These are phyloP conservation scores for Podotricha telesiphe DNA, from an alignment of 2,888 invertebrate genomes.

Conservation along the genomic window DNA sequence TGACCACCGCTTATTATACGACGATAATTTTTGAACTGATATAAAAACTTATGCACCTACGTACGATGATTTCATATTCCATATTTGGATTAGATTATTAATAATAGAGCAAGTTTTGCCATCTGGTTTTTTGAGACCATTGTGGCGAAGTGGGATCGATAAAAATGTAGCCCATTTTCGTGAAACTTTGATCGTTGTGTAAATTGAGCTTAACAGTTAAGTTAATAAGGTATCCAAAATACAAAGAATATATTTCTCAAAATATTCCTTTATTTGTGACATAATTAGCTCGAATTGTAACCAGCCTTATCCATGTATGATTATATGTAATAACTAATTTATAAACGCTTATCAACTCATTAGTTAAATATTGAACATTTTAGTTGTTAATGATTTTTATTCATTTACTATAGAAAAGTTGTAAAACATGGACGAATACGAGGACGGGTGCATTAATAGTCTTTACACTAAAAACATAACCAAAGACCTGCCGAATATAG, in stretches of 20 bases:
- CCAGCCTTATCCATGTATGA: neutral
- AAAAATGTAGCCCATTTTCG: no score
- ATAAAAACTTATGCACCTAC: conserved; percentile 22
- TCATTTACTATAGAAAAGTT: neutral
- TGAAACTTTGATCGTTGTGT: no score
- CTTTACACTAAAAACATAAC: neutral
- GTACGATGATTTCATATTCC: conserved; percentile 3
- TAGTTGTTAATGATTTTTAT: neutral
- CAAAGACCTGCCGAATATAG: neutral
- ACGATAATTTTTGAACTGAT: conserved; percentile 18
- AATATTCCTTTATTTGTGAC: no score
- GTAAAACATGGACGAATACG: neutral
- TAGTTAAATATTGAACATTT: neutral
- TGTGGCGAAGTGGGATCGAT: no score
- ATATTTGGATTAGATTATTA: conserved; percentile 13
- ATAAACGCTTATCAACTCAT: conserved; percentile 1
- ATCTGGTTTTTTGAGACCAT: no score
- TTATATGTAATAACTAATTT: conserved; percentile 6
- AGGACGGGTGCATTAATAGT: neutral
- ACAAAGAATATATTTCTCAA: no score
- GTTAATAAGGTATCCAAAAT: no score
- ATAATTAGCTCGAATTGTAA: no score
- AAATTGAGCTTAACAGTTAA: no score
- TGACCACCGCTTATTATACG: conserved; percentile 31
- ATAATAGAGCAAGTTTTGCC: neutral